phyloP scores from a whole-genome alignment of 2,113 vertebrate species.

The Cairina moschata region DNA sequence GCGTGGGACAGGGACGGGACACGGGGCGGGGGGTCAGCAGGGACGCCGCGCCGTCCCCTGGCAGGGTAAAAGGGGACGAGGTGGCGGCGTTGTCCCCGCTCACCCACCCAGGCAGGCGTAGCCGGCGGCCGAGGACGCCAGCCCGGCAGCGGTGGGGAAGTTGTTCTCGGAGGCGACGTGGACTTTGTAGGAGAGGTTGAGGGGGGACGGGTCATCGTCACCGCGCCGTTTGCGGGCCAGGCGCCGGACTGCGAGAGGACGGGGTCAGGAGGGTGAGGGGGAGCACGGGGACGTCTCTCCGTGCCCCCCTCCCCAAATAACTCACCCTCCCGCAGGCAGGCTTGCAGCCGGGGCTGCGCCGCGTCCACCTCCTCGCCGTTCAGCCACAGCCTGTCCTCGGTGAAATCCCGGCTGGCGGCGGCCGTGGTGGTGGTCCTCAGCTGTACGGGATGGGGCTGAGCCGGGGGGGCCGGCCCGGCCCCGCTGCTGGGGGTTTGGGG shows the following conservation, averaged over 20 bases:
- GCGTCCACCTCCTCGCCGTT: constrained; percentile 88
- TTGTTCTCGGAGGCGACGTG: constrained; percentile 92
- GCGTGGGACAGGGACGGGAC: background rate
- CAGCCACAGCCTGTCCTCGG: constrained; percentile 91
- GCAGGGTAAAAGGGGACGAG: too few species aligned
- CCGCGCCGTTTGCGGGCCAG: constrained; percentile 85
- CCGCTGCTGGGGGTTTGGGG: background rate
- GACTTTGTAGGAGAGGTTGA: constrained; percentile 82
- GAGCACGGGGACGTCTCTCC: background rate
- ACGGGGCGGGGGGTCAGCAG: fast-evolving
- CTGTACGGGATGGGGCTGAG: constrained; percentile 52
- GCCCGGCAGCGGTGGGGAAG: constrained; percentile 93
- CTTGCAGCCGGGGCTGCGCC: constrained; percentile 87
- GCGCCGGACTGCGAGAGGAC: constrained; percentile 80
- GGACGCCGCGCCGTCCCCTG: too few species aligned
- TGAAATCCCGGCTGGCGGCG: constrained; percentile 83
- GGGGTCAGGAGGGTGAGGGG: background rate
- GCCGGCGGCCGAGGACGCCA: constrained; percentile 94
- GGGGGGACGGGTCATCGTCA: background rate
- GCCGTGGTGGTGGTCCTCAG: constrained; percentile 92
- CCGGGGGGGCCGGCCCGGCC: background rate
- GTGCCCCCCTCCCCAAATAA: background rate
- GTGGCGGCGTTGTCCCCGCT: too few species aligned
- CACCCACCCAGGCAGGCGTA: constrained; percentile 92
- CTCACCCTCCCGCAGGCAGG: constrained; percentile 91